Base-by-base conservation (phyloP, 2,888 invertebrate genomes). In the Agrochola macilenta region DNA sequence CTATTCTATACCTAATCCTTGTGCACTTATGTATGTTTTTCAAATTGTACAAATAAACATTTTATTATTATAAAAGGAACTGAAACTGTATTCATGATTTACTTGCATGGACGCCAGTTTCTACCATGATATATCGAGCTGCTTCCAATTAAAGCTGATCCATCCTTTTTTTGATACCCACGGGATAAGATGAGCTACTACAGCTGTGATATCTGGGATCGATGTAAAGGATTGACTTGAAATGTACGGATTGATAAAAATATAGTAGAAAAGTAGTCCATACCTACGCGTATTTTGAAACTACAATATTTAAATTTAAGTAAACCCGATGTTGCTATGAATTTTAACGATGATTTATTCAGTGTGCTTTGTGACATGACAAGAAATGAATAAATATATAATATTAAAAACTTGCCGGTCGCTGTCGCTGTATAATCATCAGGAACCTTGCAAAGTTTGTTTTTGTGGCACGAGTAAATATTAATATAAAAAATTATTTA, bases 371-470 rank as follows among this genome's bases (percentile, higher is more conserved):
- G 23, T 23, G 54, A 52, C n/a, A 43, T 35, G n/a, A 79, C 35
- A 46, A 64, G 8, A 63, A 26, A 66, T 49, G 23, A 26, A 74
- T 57, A 57, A 78, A 78, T 57, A 7, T 49, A 14, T 35, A 12
- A 52, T 17, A 58, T 35, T 20, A 35, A 43, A 64, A 69, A 79
- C 58, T 60, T 61, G 35, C 61, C 74, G 35, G 63, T 74, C 35
- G 63, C 9, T 58, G 35, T 54, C 7, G 58, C 60, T 54, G 54
- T 70, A 43, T 58, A 69, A 49, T 49, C 14, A 82, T 70, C 35
- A 43, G 17, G 26, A 61, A 69, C 69, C 65, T 78, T 81, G 54
- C n/a, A 60, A 69, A 52, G 30, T 61, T 64, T 69, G 60, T 63
- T 83, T 64, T 78, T 68, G 57, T 57, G 30, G 54, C 58, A 63